A percentile compares a stretch with the other conserved stretches of the same genome.
These are phyloP conservation scores for Latrodectus geometricus DNA, from an alignment of 1,140 invertebrate genomes.

Conservation along the genomic window DNA sequence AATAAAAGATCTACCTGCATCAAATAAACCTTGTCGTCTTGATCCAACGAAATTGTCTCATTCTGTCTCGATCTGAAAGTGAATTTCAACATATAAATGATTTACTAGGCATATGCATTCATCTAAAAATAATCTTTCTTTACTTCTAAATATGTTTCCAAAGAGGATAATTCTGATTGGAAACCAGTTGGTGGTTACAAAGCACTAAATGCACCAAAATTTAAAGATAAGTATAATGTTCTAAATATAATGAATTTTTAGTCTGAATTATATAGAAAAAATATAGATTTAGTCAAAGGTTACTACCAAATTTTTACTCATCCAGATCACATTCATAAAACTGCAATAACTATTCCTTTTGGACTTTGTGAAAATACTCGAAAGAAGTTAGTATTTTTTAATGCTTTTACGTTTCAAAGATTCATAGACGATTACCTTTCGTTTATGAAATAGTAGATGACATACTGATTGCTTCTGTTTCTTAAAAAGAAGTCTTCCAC, in stretches of 20 bases:
- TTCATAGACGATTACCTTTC: not conserved
- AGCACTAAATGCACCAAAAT: constrained; percentile 32
- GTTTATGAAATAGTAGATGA: not conserved
- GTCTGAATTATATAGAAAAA: constrained; percentile 18
- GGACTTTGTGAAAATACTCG: constrained; percentile 48
- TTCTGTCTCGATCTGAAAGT: not conserved
- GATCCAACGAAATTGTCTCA: not conserved
- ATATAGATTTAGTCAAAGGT: constrained; percentile 45
- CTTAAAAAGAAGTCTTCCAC: not conserved
- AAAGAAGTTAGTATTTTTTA: constrained; percentile 59
- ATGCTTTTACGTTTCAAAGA: constrained; percentile 48
- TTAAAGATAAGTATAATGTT: constrained; percentile 57
- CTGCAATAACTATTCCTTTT: constrained; percentile 48
- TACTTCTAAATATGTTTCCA: constrained; percentile 63
- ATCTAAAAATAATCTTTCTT: not conserved
- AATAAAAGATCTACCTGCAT: not conserved
- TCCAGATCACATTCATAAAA: constrained; percentile 55
- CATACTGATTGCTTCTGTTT: not conserved
- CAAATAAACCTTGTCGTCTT: not conserved
- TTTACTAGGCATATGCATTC: not conserved
- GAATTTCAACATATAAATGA: not conserved
- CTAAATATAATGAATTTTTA: constrained; percentile 52
- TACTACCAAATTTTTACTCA: constrained; percentile 52
- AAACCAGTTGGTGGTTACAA: constrained; percentile 47
- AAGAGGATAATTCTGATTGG: constrained; percentile 45